Evolutionary conservation across 2,113 vertebrate genomes (phyloP).

Genomic region (Pandion haliaetus): DNA sequence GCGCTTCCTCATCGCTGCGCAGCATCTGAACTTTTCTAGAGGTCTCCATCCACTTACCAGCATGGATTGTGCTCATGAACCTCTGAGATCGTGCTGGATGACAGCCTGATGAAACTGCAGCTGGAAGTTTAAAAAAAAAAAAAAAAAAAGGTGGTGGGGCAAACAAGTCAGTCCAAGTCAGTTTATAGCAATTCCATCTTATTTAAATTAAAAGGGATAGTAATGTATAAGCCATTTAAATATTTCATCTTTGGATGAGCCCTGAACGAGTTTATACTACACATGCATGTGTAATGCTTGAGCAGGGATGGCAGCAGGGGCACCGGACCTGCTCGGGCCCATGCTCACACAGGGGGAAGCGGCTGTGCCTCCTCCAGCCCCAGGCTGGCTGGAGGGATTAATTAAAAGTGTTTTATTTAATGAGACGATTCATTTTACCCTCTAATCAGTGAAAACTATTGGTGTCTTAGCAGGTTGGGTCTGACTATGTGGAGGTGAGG

Average conservation of each 20-base stretch:
- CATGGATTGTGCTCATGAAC: not conserved
- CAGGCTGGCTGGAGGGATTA: not conserved
- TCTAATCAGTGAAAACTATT: not conserved
- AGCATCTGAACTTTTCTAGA: not conserved
- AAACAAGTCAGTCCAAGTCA: not conserved
- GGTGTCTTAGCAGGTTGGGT: not conserved
- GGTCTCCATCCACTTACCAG: not conserved
- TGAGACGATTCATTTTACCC: not conserved
- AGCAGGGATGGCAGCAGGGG: not conserved
- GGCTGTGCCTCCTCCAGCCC: not conserved
- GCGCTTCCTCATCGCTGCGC: not conserved
- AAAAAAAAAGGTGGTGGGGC: not conserved
- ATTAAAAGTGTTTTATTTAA: not conserved
- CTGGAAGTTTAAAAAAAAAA: not conserved
- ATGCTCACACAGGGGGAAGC: rapidly evolving
- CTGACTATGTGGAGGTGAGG: not conserved
- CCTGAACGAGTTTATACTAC: not conserved
- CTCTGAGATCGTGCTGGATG: not conserved
- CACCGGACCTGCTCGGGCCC: not conserved
- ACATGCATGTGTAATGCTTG: not conserved
- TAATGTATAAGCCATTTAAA: not conserved
- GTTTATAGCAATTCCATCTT: not conserved
- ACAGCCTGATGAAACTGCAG: not conserved
- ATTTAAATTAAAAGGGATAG: not conserved
- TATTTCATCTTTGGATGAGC: not conserved